Evolutionary conservation across 2,113 vertebrate species (phyloP), one percentile per base, ranked within the genome.

Genomic region (Sapajus apella): DNA sequence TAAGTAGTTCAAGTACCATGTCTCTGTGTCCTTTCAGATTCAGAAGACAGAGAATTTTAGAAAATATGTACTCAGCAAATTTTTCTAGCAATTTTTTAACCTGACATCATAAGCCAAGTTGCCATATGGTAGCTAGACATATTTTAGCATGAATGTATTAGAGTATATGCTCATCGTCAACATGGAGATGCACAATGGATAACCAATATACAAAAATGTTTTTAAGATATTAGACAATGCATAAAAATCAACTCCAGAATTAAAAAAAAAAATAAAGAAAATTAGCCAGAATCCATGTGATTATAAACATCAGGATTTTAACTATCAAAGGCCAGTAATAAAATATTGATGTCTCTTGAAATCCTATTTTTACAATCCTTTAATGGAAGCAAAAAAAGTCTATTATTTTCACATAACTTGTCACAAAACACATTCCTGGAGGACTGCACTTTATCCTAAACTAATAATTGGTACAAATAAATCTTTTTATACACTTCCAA

Each of bases 201-300:
- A 95, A 13, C 17, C 52, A 97, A 77, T 58, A 96, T 8, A 97
- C 2, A 94, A 66, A 97, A 70, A 96, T 27, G 16, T 87, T 89
- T 93, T 86, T 37, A 96, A 96, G 96, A 83, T 89, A 92, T 35
- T 88, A 66, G n/a, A 16, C 8, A 72, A 47, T 61, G 8, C 27
- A 90, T 70, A 16, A 93, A 89, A 77, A 92, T 88, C 37, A 95
- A 96, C 27, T 94, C 32, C 72, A 83, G 75, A 82, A 96, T 80
- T 35, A 7, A 35, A 88, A 89, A 91, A 91, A n/a, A 87, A 95
- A 87, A 87, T 58, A 40, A 83, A 93, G 23, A 20, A 95, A 94
- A 93, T 79, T 43, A 80, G 32, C 45, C 37, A 85, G 95, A 96
- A 81, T 90, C 56, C 55, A 91, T 64, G 10, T 52, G 20, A 66